These are phyloP conservation scores for Pedionomus torquatus DNA, from an alignment of 2,113 vertebrate genomes.

Conservation along the genomic window DNA sequence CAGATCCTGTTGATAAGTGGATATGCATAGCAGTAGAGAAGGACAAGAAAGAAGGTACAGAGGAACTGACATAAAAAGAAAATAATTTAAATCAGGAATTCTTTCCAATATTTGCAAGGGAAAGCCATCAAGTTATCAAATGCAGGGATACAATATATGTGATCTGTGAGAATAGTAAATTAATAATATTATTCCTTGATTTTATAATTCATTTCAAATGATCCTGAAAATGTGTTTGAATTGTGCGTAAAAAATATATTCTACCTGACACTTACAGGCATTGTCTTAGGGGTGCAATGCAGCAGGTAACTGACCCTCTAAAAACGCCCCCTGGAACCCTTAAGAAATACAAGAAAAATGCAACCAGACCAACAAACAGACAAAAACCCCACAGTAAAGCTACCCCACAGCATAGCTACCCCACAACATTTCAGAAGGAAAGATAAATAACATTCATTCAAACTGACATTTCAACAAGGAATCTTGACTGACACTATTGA, in stretches of 20 bases:
- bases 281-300: not conserved
- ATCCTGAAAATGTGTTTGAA: not conserved
- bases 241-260: not conserved
- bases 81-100: not conserved
- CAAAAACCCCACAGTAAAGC: not conserved
- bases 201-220: not conserved
- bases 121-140: not conserved
- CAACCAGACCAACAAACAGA: not conserved
- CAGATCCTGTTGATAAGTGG: not conserved
- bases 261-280: not conserved
- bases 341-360: not conserved
- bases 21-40: not conserved
- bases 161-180: not conserved
- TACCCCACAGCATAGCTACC: not conserved
- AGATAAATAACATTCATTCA: not conserved
- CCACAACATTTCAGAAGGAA: not conserved
- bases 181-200: not conserved
- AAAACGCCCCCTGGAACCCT: fast-evolving
- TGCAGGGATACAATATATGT: not conserved
- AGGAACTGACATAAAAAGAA: not conserved
- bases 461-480: not conserved
- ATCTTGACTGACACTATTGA: not conserved
- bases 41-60: not conserved
- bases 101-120: not conserved
- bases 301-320: not conserved